These are phyloP conservation scores for Eriosoma lanigerum DNA, from an alignment of 1,140 invertebrate genomes.

Conservation along the genomic window DNA sequence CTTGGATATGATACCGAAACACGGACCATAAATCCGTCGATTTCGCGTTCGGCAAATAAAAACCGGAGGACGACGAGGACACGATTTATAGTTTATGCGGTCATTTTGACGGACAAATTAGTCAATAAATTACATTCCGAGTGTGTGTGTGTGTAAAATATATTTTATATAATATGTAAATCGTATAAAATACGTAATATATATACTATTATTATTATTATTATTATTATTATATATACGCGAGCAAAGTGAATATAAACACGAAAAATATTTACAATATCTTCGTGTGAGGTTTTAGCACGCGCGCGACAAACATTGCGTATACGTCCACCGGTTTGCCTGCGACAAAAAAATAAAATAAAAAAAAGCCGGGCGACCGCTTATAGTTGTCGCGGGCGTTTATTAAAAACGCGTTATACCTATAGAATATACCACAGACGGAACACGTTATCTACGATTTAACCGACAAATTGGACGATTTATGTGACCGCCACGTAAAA, in stretches of 20 bases:
- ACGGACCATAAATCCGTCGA: constrained; percentile 37
- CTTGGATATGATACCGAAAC: constrained; percentile 6
- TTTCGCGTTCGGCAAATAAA: constrained; percentile 45
- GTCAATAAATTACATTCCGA: constrained; percentile 42
- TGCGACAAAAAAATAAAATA: neutral
- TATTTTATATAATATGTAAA: too few relatives aligned
- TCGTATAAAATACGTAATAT: too few relatives aligned
- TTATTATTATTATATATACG: too few relatives aligned
- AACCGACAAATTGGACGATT: constrained; percentile 46
- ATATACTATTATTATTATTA: too few relatives aligned
- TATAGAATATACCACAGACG: neutral
- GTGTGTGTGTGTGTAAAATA: neutral
- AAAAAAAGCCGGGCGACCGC: neutral
- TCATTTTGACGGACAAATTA: constrained; percentile 33
- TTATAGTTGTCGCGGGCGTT: constrained; percentile 12
- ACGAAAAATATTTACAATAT: neutral
- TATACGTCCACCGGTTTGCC: constrained; percentile 35
- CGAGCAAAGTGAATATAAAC: constrained; percentile 10
- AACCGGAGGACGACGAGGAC: neutral
- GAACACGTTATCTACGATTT: neutral
- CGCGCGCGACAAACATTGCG: neutral
- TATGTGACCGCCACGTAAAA: constrained; percentile 11
- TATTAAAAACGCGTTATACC: constrained; percentile 42
- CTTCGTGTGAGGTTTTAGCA: constrained; percentile 43
- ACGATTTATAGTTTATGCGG: constrained; percentile 42